Percentiles rank a stretch among this genome's conserved stretches.
Evolutionary conservation across 2,888 invertebrate genomes (phyloP).

Genomic region (Glyphotaelius pellucidus): DNA sequence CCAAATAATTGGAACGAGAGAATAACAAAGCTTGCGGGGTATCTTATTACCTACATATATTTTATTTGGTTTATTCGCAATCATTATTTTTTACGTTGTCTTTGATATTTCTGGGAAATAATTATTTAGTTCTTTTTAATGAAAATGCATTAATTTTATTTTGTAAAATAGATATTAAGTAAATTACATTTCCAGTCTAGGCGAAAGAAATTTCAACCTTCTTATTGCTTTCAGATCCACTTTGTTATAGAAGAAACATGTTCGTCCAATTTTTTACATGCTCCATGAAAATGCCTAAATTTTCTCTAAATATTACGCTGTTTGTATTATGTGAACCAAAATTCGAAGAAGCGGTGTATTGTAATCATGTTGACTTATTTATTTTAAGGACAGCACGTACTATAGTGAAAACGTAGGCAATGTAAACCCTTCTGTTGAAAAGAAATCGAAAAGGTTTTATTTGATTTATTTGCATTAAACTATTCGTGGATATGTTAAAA

Average conservation of each 20-base stretch:
- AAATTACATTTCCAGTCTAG: background rate
- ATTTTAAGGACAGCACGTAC: background rate
- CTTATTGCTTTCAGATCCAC: background rate
- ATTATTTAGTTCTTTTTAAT: background rate
- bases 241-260: background rate
- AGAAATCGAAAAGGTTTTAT: background rate
- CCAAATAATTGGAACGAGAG: background rate
- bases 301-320: background rate
- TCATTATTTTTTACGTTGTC: constrained; percentile 34
- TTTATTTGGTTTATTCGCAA: background rate
- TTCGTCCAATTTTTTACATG: background rate
- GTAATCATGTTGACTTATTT: background rate
- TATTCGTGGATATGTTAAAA: background rate
- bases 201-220: background rate
- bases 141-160: background rate
- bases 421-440: background rate
- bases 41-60: background rate
- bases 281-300: background rate
- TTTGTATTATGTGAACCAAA: background rate
- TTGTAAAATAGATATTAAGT: background rate
- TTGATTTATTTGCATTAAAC: background rate
- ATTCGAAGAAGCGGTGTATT: background rate
- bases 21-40: background rate
- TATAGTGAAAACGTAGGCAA: background rate
- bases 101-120: background rate